Conservation (phyloP, 1,140 invertebrate species). For the Diachasma alloeum region DNA sequence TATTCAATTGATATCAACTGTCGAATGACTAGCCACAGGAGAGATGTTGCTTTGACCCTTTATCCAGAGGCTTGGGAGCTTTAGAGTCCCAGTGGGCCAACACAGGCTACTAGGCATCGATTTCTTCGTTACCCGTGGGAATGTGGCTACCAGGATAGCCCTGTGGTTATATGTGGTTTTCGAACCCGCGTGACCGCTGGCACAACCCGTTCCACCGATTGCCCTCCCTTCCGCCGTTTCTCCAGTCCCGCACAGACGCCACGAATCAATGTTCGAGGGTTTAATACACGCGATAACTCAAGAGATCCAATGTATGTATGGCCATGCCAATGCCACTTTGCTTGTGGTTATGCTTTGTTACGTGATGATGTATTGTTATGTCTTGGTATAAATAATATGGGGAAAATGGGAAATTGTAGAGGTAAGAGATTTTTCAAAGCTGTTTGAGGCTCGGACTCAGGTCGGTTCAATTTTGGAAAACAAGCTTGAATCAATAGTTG, state of each 20-base stretch:
- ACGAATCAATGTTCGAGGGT: background rate
- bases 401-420: too few relatives aligned
- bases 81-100: background rate
- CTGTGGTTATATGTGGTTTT: conserved; percentile 5
- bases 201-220: too few relatives aligned
- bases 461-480: too few relatives aligned
- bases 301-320: background rate
- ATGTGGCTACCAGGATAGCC: background rate
- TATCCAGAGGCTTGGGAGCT: background rate
- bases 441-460: too few relatives aligned
- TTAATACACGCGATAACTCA: conserved; percentile 1
- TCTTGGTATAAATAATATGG: background rate
- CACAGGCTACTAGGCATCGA: conserved; percentile 1
- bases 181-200: background rate
- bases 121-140: conserved; percentile 4
- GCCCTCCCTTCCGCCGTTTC: too few relatives aligned
- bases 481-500: too few relatives aligned
- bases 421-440: too few relatives aligned
- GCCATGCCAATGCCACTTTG: background rate
- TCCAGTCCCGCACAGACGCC: background rate
- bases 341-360: background rate
- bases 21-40: background rate
- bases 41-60: background rate
- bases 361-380: background rate
- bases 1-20: background rate